Base-by-base conservation (phyloP, 2,888 invertebrate genomes). In the Himalopsyche japonica region DNA sequence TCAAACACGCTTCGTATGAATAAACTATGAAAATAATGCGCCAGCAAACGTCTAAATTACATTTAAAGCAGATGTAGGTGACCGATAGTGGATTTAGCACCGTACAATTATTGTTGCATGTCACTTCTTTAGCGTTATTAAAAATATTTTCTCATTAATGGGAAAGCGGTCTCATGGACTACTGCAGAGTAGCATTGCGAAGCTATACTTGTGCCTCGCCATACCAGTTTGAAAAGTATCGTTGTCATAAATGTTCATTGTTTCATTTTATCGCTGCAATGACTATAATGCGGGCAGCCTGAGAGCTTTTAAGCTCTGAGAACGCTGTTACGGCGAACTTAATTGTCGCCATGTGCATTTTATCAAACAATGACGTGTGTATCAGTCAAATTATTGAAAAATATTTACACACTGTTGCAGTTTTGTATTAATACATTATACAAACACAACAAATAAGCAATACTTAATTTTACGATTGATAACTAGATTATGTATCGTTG, bases 241-340 rank as follows among this genome's bases (percentile, higher is more conserved):
- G 32, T 78, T 37, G 78, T 78, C 78, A 37, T 78, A 78, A 78
- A 78, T n/a, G 78, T 78, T 78, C 78, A 78, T 78, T 78, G 78
- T 78, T 78, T 78, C 37, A 78, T 43, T 78, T 78, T 78, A 78
- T 37, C 37, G 78, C 78, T 37, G 78, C 37, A 76, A 32, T 78
- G 78, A 78, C 20, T 57, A 57, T 57, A 57, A 57, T 57, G 57
- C 57, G 57, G 57, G 57, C 20, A 20, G 57, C 57, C 57, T 24
- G 57, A 57, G 57, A 57, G 57, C 57, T 57, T 57, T 57, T 57
- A 57, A 57, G 57, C 57, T 57, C 20, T 1, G 57, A 57, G 57
- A 20, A 57, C 7, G 57, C 24, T 57, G 57, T 57, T 57, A 20
- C 24, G 8, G 20, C 57, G 20, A 57, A 24, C 57, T 57, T 57